Evolutionary conservation across 2,113 vertebrate genomes (phyloP), one percentile per base, ranked within the genome.

Genomic region (Nematolebias whitei): DNA sequence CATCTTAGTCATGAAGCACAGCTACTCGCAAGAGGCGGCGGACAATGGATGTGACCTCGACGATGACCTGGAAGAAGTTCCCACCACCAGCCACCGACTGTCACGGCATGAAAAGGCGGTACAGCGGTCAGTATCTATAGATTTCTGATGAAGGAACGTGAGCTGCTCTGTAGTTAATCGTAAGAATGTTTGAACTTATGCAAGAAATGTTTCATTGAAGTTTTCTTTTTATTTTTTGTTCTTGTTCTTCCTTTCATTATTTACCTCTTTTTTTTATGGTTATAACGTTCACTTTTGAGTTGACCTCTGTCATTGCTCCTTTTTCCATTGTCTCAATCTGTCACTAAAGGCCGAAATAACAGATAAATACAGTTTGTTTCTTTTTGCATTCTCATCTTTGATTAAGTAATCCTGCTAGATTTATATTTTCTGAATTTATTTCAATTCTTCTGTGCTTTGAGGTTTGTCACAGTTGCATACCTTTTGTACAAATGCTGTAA

Each of bases 1-100:
- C 85, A 98, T 98, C 88, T 91, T 98, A 68, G 96, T 98, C 85
- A 98, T 98, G 98, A 98, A 98, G 94, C 98, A 99, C 95, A 98
- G 93, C 93, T 99, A 98, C 90, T 96, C 96, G 1, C 96, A 98
- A 80, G 98, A 98, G 59, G 94, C 95, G 40, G 93, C 94, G 1
- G 96, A 98, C 41, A 85, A 85, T 55, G 89, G 93, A 61, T 96
- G 96, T 11, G 96, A 98, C 81, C 94, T 97, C 58, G 98, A 98
- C 0, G 98, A 98, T 0, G 98, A 98, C 89, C 92, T 98, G n/a
- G 97, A 99, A 71, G 98, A 99, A 63, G 95, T 98, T 84, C 97
- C 98, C 56, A 98, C 96, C 80, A 99, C 98, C 18, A 99, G 98
- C 81, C 98, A 99, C 93, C 93, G 96, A 91, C 95, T 99, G 68